Conservation (phyloP, 2,888 invertebrate species). For the Formica aserva region DNA sequence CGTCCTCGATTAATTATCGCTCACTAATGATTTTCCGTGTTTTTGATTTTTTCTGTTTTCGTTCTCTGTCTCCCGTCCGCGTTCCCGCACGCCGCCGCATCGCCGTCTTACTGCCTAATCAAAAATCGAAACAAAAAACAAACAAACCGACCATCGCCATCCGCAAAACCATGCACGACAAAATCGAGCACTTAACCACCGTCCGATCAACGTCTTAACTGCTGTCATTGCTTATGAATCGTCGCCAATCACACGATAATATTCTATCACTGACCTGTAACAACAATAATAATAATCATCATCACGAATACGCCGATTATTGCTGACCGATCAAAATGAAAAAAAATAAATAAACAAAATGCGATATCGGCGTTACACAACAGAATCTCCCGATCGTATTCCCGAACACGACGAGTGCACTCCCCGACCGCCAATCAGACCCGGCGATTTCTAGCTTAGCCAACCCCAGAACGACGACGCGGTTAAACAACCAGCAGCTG, state of each 20-base stretch:
- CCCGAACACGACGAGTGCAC: slow-evolving; percentile 49
- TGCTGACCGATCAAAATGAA: slow-evolving; percentile 24
- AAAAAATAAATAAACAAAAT: slow-evolving; percentile 40
- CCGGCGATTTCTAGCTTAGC: slow-evolving; percentile 84
- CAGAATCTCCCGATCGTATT: slow-evolving; percentile 62
- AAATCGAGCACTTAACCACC: slow-evolving; percentile 49
- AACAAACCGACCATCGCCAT: slow-evolving; percentile 55
- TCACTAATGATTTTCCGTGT: slow-evolving; percentile 66
- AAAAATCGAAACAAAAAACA: slow-evolving; percentile 53
- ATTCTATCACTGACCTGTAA: slow-evolving; percentile 43
- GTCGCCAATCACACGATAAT: slow-evolving; percentile 35
- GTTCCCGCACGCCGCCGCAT: slow-evolving; percentile 62
- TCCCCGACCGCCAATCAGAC: slow-evolving; percentile 82
- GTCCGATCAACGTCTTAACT: slow-evolving; percentile 64
- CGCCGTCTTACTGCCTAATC: slow-evolving; percentile 63
- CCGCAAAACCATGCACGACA: slow-evolving; percentile 51
- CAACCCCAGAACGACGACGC: slow-evolving; percentile 72
- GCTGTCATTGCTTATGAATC: slow-evolving; percentile 58
- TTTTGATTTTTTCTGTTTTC: slow-evolving; percentile 74
- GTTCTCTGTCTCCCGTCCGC: slow-evolving; percentile 68
- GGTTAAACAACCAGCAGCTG: slow-evolving; percentile 39
- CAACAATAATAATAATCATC: slow-evolving; percentile 35
- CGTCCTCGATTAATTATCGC: slow-evolving; percentile 37
- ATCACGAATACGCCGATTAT: slow-evolving; percentile 27
- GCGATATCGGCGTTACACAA: slow-evolving; percentile 18